Base-by-base conservation (phyloP, 2,113 vertebrate species). In the Cyanistes caeruleus region DNA sequence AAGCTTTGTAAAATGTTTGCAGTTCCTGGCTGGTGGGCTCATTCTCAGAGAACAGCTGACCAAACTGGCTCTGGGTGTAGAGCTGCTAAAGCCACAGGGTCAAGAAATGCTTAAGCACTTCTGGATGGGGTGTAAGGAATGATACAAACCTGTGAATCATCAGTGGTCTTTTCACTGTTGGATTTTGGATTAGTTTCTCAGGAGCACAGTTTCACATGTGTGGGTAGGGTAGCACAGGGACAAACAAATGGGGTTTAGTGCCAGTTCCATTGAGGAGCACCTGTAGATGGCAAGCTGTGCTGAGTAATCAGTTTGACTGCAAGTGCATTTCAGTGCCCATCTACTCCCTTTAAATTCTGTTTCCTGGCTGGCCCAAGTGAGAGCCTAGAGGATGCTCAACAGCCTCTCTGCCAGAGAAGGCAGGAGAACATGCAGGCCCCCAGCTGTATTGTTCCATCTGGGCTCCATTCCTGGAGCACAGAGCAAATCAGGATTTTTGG, bases 41-140 rank as follows among this genome's bases (percentile, higher is more conserved):
- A 17, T 39, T 80, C 46, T 43, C 18, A 7, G 18, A 28, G 68
- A 48, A 35, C 15, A 18, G 24, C 43, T 67, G 11, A 23, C 19
- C 23, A 21, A 15, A 4, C 17, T 17, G 56, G 1, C 44, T 33
- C 6, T 1, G 28, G 13, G 3, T 1, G 0, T 14, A 22, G 74
- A 15, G 7, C 41, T 67, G 43, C 11, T 9, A n/a, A 63, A 93
- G 52, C 30, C 51, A 5, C 1, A 5, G 30, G 30, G 30, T 11
- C 33, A 28, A 20, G 23, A 73, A 74, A 28, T n/a, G 30, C 75
- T 65, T 13, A 9, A 60, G 51, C 18, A 4, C 33, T 19, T 67
- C 63, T 80, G 44, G 10, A 7, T 44, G 33, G 35, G 44, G 15
- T 68, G 60, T 52, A 18, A 87, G 62, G 77, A 74, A 6, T 13